Evolutionary conservation across 2,797 vertebrate species (phyloP), one percentile per base, ranked within the genome.

Genomic region (Thunnus albacares): DNA sequence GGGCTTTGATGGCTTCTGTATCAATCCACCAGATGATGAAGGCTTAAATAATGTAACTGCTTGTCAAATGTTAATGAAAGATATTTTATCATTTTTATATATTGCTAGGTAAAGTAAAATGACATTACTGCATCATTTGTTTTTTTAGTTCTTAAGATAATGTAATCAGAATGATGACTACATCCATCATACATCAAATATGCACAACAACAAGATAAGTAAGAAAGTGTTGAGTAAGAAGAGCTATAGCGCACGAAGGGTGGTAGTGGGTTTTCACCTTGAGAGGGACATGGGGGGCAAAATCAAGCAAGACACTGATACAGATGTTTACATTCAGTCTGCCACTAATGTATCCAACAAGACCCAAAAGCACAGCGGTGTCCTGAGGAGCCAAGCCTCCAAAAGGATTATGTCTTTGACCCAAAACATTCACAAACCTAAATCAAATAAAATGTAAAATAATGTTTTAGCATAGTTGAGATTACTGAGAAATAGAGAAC

Each of bases 401-500:
- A 8, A 13, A 20, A 70, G 68, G 80, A 85, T 22, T 0, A 75
- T 83, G 74, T 74, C 67, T 86, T 79, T 87, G 78, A 85, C 81
- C 80, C 55, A 61, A 79, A 79, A 75, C 75, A 61, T 47, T 60
- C 35, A 17, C 45, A 6, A 6, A 15, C 45, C 72, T 43, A 56
- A 82, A 70, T 62, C 15, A 77, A 76, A 81, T n/a, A 43, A 26
- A 2, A 51, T 68, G 56, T 57, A 35, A 75, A 79, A 35, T 24
- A 17, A 49, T 13, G 2, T 73, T 69, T 53, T 11, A 28, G 56
- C 3, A 24, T 30, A 35, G 33, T 60, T 59, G 24, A 80, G 26
- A 65, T 24, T 66, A 35, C 17, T 17, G 30, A 51, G 15, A 73
- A 38, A 83, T 71, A 77, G 22, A 11, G 33, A 63, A 49, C 14